phyloP scores from a whole-genome alignment of 1,140 invertebrate species.

The Plutomurus gul region DNA sequence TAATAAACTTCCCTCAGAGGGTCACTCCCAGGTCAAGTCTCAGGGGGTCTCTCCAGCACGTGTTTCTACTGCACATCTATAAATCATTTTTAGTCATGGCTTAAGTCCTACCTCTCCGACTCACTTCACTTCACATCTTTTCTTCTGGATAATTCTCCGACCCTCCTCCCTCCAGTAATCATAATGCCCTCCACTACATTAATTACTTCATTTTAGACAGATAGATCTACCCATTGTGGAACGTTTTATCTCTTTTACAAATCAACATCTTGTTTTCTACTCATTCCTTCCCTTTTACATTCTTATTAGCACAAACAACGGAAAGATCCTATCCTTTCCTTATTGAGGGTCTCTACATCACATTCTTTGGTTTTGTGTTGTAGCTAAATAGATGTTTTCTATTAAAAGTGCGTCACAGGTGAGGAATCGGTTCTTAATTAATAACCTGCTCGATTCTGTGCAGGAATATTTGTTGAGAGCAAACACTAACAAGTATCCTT shows the following conservation, averaged over 20 bases:
- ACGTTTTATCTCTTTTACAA: constrained; percentile 7
- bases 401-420: too few relatives aligned
- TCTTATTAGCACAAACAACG: background rate
- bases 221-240: constrained; percentile 6
- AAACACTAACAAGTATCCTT: too few relatives aligned
- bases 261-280: constrained; percentile 8
- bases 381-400: too few relatives aligned
- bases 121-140: constrained; percentile 12
- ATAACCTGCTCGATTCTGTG: too few relatives aligned
- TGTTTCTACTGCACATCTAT: constrained; percentile 40
- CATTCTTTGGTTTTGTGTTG: background rate
- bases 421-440: too few relatives aligned
- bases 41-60: constrained; percentile 47
- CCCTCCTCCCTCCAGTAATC: constrained; percentile 27
- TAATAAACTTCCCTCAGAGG: constrained; percentile 51
- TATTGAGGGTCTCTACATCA: background rate
- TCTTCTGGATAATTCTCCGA: constrained; percentile 5
- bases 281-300: background rate
- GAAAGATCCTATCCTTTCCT: background rate
- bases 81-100: constrained; percentile 41
- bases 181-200: constrained; percentile 23
- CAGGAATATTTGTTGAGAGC: too few relatives aligned
- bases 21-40: constrained; percentile 42
- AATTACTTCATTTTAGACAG: constrained; percentile 45
- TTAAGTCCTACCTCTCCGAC: background rate